phyloP scores from a whole-genome alignment of 1,140 invertebrate species.

The Drosophila bipectinata region DNA sequence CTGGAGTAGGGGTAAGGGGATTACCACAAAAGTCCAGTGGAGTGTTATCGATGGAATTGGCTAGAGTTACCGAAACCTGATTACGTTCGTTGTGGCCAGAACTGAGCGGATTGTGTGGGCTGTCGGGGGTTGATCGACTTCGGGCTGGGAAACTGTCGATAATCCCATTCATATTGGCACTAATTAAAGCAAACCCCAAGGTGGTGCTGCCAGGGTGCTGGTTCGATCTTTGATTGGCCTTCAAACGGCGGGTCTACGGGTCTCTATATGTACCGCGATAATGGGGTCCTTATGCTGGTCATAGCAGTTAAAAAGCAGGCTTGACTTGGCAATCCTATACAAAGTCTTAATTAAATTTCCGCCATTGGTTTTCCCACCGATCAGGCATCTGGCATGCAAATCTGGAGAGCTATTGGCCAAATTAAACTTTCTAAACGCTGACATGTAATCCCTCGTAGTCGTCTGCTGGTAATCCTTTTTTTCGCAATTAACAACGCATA shows the following conservation, averaged over 20 bases:
- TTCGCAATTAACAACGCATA: constrained; percentile 82
- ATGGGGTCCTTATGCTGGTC: too few relatives aligned
- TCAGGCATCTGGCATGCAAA: constrained; percentile 40
- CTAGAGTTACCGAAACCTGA: constrained; percentile 46
- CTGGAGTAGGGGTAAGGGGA: not conserved
- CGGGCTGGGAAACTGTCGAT: constrained; percentile 20
- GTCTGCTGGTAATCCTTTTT: constrained; percentile 73
- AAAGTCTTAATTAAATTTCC: constrained; percentile 5
- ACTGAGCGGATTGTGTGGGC: constrained; percentile 45
- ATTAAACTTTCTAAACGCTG: constrained; percentile 75
- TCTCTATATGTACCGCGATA: not conserved
- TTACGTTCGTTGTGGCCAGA: constrained; percentile 47
- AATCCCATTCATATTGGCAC: constrained; percentile 44
- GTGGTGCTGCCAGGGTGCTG: constrained; percentile 1
- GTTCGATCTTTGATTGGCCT: constrained; percentile 17
- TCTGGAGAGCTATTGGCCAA: constrained; percentile 62
- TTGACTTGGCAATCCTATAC: too few relatives aligned
- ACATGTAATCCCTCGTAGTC: constrained; percentile 56
- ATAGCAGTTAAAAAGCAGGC: too few relatives aligned
- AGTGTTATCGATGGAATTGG: constrained; percentile 52
- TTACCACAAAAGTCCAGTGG: constrained; percentile 25
- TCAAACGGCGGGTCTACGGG: constrained; percentile 10
- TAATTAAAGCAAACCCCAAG: constrained; percentile 30
- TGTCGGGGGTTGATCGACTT: constrained; percentile 18
- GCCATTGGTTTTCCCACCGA: constrained; percentile 4